These are phyloP conservation scores for Stigmatopora argus DNA, from an alignment of 2,113 vertebrate species.

Conservation along the genomic window DNA sequence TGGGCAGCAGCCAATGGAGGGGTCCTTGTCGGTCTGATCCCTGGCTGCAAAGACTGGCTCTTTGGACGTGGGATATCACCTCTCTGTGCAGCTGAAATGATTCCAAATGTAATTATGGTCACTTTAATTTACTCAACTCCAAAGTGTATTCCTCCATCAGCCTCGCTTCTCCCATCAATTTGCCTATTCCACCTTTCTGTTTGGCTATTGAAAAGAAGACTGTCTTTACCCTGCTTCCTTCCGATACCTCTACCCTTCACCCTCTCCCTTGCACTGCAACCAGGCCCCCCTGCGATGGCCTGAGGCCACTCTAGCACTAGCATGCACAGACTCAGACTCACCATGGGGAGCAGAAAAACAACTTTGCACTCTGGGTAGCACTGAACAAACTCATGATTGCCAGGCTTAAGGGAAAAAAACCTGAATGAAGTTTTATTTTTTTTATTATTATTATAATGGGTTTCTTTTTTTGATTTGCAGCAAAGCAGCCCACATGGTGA, in stretches of 20 bases:
- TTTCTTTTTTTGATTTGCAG: background rate
- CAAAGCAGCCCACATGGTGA: background rate
- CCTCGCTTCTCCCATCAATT: background rate
- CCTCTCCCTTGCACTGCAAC: conserved; percentile 35
- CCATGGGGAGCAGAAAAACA: conserved; percentile 76
- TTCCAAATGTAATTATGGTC: background rate
- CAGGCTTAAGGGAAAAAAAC: conserved; percentile 1
- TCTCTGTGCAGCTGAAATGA: background rate
- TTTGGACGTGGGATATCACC: too few species aligned
- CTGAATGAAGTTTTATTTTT: background rate
- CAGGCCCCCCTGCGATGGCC: conserved; percentile 69
- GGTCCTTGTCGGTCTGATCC: too few species aligned
- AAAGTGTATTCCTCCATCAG: background rate
- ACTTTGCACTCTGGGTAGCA: conserved; percentile 70
- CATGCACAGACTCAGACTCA: conserved; percentile 49
- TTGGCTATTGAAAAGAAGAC: conserved; percentile 60
- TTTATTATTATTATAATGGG: too few species aligned
- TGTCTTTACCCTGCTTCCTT: conserved; percentile 67
- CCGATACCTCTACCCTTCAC: conserved; percentile 50
- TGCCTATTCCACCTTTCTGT: conserved; percentile 41
- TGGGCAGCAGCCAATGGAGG: too few species aligned
- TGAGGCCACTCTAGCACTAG: conserved; percentile 54
- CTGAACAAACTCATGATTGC: conserved; percentile 41
- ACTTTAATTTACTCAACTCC: background rate
- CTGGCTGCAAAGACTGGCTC: too few species aligned